Conservation (phyloP, 2,113 vertebrate genomes). For the Cepphus grylle region DNA sequence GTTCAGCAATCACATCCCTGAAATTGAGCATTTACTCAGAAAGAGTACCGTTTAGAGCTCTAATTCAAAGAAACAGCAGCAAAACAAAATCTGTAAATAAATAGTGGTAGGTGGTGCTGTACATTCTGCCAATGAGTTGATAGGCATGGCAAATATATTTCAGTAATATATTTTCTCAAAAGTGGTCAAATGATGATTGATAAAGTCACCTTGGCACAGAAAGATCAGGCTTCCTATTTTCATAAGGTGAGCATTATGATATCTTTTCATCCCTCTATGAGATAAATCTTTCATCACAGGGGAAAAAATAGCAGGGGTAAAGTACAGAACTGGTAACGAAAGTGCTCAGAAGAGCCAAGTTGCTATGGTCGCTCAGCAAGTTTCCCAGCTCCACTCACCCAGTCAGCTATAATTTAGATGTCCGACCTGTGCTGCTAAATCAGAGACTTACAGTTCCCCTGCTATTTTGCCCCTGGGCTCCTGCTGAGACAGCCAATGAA, state of each 20-base stretch:
- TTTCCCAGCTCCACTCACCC: not conserved
- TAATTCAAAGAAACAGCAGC: not conserved
- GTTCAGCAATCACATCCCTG: not conserved
- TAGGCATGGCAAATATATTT: not conserved
- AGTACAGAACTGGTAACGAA: not conserved
- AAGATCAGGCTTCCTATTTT: not conserved
- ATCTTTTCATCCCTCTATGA: not conserved
- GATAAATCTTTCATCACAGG: not conserved
- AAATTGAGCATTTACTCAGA: not conserved
- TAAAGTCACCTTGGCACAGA: not conserved
- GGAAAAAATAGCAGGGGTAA: not conserved
- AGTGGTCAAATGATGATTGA: not conserved
- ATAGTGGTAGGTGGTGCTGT: not conserved
- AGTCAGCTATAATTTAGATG: not conserved
- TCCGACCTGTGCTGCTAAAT: not conserved
- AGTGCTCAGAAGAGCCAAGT: not conserved
- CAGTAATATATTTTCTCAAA: not conserved
- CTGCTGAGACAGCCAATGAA: not conserved
- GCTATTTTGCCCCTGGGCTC: not conserved
- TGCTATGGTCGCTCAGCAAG: accelerated
- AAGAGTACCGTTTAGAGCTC: not conserved
- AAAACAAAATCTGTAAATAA: not conserved
- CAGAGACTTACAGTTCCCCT: not conserved
- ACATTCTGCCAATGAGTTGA: not conserved
- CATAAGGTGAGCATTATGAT: not conserved